phyloP scores from a whole-genome alignment of 2,113 vertebrate species.

The Collichthys lucidus region DNA sequence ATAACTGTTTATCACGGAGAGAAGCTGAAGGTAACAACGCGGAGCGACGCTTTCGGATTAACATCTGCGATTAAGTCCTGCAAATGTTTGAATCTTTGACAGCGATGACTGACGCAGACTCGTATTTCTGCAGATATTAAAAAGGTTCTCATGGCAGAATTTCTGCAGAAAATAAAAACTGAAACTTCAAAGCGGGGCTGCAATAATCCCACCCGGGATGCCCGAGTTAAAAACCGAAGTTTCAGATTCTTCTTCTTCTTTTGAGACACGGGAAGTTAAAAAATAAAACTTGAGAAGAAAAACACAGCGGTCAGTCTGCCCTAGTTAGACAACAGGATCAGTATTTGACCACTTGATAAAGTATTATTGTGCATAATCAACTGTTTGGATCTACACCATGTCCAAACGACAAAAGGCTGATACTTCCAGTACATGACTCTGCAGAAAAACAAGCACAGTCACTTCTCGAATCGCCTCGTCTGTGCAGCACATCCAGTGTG shows the following conservation, averaged over 20 bases:
- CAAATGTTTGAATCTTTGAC: conserved; percentile 9
- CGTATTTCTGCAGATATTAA: background rate
- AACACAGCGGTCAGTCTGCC: too few species aligned
- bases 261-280: background rate
- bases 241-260: background rate
- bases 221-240: background rate
- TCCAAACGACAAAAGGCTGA: background rate
- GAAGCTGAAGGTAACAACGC: too few species aligned
- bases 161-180: background rate
- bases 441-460: background rate
- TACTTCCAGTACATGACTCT: background rate
- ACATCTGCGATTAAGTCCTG: conserved; percentile 8
- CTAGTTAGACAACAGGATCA: too few species aligned
- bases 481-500: background rate
- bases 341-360: too few species aligned
- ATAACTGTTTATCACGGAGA: conserved; percentile 8
- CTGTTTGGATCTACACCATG: too few species aligned
- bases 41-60: conserved; percentile 5
- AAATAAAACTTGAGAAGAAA: too few species aligned
- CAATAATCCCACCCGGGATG: background rate
- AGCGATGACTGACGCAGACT: conserved; percentile 13
- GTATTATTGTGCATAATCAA: too few species aligned
- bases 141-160: background rate
- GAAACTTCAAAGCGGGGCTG: too few species aligned
- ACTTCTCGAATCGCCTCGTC: background rate